Percentiles rank a stretch among this genome's conserved stretches.
These are phyloP conservation scores for Petrocephalus zakoni DNA, from an alignment of 2,113 vertebrate genomes.

Conservation along the genomic window DNA sequence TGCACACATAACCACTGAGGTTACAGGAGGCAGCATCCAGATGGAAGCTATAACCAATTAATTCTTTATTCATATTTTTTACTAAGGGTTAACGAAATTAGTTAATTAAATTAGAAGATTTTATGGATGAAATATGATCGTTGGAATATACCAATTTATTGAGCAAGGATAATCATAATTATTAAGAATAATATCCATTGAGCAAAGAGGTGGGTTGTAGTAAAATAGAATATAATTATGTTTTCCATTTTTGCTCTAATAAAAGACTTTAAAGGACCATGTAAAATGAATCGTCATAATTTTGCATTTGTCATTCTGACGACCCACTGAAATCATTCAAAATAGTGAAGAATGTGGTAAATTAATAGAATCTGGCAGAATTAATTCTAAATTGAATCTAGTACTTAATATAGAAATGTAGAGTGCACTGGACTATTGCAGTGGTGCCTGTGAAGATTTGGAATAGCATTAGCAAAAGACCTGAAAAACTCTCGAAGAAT, in stretches of 20 bases:
- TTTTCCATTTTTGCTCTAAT: background rate
- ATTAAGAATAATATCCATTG: background rate
- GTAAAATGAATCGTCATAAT: background rate
- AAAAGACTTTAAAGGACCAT: background rate
- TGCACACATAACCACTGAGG: background rate
- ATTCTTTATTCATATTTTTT: background rate
- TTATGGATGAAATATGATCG: background rate
- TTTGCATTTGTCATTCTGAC: background rate
- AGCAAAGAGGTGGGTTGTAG: background rate
- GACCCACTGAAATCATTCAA: background rate
- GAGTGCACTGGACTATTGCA: background rate
- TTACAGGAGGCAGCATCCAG: background rate
- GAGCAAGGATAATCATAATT: background rate
- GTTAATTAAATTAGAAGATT: background rate
- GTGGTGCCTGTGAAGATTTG: background rate
- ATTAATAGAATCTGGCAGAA: background rate
- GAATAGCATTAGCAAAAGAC: background rate
- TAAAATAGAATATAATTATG: background rate
- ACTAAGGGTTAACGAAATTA: background rate
- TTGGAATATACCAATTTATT: background rate
- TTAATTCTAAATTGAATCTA: background rate
- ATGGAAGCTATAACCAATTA: background rate
- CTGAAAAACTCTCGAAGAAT: background rate
- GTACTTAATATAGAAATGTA: background rate
- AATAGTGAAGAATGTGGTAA: background rate